These are phyloP conservation scores for Hephaestus fuliginosus DNA, from an alignment of 2,797 vertebrate species.

Conservation along the genomic window DNA sequence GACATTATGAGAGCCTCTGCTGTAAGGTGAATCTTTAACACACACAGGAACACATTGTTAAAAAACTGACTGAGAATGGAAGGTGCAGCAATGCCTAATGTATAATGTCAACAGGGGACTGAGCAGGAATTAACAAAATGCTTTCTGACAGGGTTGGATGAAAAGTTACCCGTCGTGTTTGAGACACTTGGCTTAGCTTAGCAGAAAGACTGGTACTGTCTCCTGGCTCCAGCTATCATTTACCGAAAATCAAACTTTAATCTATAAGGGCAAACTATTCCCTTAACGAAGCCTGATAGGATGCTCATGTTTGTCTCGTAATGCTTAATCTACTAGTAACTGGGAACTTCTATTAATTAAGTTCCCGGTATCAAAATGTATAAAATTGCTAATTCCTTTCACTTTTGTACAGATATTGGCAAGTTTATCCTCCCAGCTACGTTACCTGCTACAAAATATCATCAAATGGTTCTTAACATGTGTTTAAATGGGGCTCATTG, in stretches of 20 bases:
- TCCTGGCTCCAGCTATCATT: not conserved
- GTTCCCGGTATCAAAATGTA: no score
- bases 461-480: not conserved
- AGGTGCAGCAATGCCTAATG: not conserved
- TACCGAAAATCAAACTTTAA: no score
- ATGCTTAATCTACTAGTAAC: not conserved
- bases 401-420: no score
- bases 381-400: no score
- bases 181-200: not conserved
- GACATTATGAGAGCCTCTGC: constrained; percentile 26
- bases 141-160: not conserved
- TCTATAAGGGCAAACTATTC: not conserved
- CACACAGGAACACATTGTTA: constrained; percentile 33
- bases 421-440: no score
- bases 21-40: constrained; percentile 67
- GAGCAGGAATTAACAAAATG: not conserved
- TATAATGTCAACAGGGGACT: not conserved
- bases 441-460: no score
- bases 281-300: not conserved
- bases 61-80: not conserved
- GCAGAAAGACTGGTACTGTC: not conserved
- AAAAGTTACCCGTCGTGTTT: not conserved
- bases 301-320: not conserved
- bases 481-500: not conserved
- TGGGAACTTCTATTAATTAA: not conserved